phyloP scores from a whole-genome alignment of 2,797 vertebrate species.

The Sciurus carolinensis region DNA sequence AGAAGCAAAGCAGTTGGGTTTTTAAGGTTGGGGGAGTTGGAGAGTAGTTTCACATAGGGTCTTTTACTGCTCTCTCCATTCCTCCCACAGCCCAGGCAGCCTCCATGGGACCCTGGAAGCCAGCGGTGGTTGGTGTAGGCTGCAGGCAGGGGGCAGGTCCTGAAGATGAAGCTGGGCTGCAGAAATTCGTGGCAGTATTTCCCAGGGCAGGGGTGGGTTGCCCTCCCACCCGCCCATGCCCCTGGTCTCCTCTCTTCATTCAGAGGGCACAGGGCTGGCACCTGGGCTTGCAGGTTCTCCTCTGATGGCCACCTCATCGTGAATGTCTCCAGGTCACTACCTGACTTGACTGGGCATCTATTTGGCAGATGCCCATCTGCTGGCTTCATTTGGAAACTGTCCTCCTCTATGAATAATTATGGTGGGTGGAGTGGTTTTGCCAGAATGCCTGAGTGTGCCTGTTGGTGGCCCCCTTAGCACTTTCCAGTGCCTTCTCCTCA shows the following conservation, averaged over 20 bases:
- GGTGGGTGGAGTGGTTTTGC: neutral
- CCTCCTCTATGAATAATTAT: neutral
- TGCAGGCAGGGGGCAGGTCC: neutral
- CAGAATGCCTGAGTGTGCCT: too few relatives aligned
- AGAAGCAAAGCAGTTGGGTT: neutral
- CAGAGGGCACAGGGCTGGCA: too few relatives aligned
- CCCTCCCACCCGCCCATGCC: neutral
- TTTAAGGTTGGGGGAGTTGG: neutral
- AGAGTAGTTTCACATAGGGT: neutral
- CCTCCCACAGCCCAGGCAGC: neutral
- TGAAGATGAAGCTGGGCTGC: neutral
- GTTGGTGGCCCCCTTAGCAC: neutral
- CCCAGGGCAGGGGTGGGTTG: neutral
- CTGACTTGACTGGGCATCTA: neutral
- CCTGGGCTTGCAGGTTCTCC: neutral
- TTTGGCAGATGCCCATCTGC: neutral
- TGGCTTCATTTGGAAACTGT: neutral
- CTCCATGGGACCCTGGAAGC: accelerated
- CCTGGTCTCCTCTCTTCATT: neutral
- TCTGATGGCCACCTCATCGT: accelerated
- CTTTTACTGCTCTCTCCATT: neutral
- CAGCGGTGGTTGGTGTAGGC: neutral
- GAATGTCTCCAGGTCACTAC: neutral
- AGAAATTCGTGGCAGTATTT: neutral
- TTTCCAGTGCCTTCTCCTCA: neutral